A percentile compares a stretch with the other conserved stretches of the same genome.
Evolutionary conservation across 1,140 invertebrate species (phyloP).

Genomic region (Ganaspis sp.): DNA sequence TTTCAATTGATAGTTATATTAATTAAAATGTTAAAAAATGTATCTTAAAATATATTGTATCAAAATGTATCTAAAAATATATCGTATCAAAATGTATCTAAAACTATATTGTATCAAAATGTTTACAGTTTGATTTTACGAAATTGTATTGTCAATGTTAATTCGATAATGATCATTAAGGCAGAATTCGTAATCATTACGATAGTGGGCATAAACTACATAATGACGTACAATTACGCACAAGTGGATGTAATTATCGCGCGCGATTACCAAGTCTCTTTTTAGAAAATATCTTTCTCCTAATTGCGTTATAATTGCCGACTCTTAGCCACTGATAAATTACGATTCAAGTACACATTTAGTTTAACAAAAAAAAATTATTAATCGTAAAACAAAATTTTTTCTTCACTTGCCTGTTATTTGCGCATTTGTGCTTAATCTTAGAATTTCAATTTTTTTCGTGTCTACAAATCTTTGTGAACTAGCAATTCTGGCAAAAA

Average conservation of each 20-base stretch:
- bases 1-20: no score
- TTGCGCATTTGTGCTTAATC: neutral
- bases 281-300: slow-evolving; percentile 12
- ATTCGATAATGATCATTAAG: slow-evolving; percentile 11
- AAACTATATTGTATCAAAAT: no score
- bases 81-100: no score
- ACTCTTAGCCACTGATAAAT: slow-evolving; percentile 16
- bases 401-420: neutral
- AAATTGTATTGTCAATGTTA: neutral
- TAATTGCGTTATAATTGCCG: slow-evolving; percentile 6
- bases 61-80: no score
- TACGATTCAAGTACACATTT: neutral
- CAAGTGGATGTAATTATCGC: neutral
- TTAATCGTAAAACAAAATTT: neutral
- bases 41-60: no score
- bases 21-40: no score
- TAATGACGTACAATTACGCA: slow-evolving; percentile 13
- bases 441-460: neutral
- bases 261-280: neutral
- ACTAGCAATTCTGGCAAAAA: no score
- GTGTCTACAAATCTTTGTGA: no score
- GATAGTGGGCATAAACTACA: neutral
- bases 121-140: no score
- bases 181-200: neutral
- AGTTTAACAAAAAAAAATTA: neutral